Percentiles rank a stretch among this genome's conserved stretches.
Evolutionary conservation across 2,797 vertebrate genomes (phyloP).

Genomic region (Pseudomugil gertrudae): DNA sequence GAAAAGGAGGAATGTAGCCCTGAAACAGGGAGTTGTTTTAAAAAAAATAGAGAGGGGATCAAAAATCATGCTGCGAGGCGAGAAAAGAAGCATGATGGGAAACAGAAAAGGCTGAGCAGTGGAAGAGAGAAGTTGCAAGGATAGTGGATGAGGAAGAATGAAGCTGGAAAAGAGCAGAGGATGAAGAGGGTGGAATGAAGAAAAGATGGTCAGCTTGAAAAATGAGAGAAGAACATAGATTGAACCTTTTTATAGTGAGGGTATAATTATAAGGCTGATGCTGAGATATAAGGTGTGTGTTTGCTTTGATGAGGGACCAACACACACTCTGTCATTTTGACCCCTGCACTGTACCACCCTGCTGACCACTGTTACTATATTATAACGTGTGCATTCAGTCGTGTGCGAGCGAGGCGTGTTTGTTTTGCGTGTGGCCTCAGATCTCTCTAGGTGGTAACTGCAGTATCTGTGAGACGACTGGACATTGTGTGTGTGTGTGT

Average conservation of each 20-base stretch:
- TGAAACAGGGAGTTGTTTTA: neutral
- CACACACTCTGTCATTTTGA: constrained; percentile 72
- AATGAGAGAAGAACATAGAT: constrained; percentile 4
- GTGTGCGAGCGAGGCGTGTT: constrained; percentile 43
- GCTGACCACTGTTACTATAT: constrained; percentile 55
- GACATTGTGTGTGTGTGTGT: constrained; percentile 27
- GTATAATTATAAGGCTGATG: constrained; percentile 55
- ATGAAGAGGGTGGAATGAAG: constrained; percentile 1
- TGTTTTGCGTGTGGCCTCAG: constrained; percentile 75
- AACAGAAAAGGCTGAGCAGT: neutral
- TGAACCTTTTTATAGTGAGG: constrained; percentile 49
- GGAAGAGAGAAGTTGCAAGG: neutral
- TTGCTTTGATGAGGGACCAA: constrained; percentile 65
- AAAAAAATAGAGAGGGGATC: neutral
- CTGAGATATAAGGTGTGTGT: constrained; percentile 58
- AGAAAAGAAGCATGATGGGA: constrained; percentile 1
- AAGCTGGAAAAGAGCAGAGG: neutral
- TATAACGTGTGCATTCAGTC: constrained; percentile 36
- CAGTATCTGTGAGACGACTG: constrained; percentile 47
- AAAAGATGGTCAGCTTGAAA: constrained; percentile 7
- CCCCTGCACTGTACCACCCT: constrained; percentile 55
- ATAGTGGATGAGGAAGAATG: neutral
- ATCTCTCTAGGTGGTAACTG: constrained; percentile 73
- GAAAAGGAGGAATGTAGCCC: neutral
- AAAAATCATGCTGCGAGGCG: neutral